Conservation (phyloP, 1,140 invertebrate species). For the Aricia agestis region DNA sequence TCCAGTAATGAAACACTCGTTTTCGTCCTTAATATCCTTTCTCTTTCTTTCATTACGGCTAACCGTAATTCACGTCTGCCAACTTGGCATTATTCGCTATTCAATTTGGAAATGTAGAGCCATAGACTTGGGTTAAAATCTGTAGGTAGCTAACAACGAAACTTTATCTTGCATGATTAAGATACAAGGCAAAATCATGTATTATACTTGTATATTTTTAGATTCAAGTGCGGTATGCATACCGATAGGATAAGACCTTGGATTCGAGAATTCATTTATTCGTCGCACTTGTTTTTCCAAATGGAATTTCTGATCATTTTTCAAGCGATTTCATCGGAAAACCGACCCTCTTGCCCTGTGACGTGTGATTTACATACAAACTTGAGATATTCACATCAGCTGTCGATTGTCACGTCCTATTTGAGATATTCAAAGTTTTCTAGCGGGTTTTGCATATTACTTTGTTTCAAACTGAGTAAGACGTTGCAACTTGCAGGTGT, state of each 20-base stretch:
- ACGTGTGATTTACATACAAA: conserved; percentile 62
- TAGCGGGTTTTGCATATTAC: conserved; percentile 55
- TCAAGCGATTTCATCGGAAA: conserved; percentile 43
- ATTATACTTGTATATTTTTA: conserved; percentile 41
- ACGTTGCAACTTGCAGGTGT: not conserved
- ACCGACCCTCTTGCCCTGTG: conserved; percentile 33
- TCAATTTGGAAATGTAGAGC: conserved; percentile 15
- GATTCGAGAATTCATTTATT: conserved; percentile 47
- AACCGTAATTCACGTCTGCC: conserved; percentile 53
- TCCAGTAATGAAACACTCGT: conserved; percentile 75
- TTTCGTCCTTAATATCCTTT: conserved; percentile 69
- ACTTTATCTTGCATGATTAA: not conserved
- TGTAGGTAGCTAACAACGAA: not conserved
- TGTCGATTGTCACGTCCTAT: conserved; percentile 65
- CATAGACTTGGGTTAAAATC: not conserved
- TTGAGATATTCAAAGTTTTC: conserved; percentile 64
- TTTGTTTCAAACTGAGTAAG: conserved; percentile 47
- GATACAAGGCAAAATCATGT: not conserved
- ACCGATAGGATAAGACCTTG: conserved; percentile 47
- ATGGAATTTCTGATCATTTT: conserved; percentile 41
- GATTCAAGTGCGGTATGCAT: conserved; percentile 47
- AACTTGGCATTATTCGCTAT: conserved; percentile 38
- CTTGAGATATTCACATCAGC: conserved; percentile 66
- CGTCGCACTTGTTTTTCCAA: conserved; percentile 52
- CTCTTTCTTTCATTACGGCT: conserved; percentile 43